phyloP scores from a whole-genome alignment of 1,140 invertebrate genomes.

The Dinoponera quadriceps region DNA sequence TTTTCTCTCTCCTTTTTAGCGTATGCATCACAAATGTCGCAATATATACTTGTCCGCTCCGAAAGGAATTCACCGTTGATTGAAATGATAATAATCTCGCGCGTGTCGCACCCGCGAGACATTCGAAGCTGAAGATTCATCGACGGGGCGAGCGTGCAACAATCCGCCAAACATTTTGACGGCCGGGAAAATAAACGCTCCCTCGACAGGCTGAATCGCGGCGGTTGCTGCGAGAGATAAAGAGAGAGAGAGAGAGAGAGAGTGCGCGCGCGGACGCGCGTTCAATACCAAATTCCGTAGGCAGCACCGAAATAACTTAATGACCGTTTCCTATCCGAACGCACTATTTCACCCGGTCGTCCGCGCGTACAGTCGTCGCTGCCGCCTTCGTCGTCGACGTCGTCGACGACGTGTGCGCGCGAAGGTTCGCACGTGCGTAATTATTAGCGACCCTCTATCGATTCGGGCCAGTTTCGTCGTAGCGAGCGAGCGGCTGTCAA shows the following conservation, averaged over 20 bases:
- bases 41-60: neutral
- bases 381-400: neutral
- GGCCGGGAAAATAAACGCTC: constrained; percentile 41
- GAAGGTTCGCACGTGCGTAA: constrained; percentile 66
- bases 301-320: constrained; percentile 56
- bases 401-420: neutral
- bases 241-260: neutral
- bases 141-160: constrained; percentile 4
- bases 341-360: constrained; percentile 1
- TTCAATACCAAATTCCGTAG: constrained; percentile 55
- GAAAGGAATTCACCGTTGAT: constrained; percentile 5
- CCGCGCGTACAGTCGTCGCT: neutral
- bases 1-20: too few species aligned
- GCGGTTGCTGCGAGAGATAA: neutral
- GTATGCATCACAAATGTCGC: constrained; percentile 20
- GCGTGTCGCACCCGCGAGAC: neutral
- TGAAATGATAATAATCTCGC: neutral
- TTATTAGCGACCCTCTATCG: constrained; percentile 70
- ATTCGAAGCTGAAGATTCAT: neutral
- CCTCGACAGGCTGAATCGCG: constrained; percentile 1
- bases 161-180: constrained; percentile 47
- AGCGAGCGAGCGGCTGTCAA: constrained; percentile 70
- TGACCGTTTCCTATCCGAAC: constrained; percentile 43
- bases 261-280: constrained; percentile 14
- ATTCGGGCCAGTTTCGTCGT: constrained; percentile 61